Conservation (phyloP, 2,797 vertebrate species). For the Anguilla megastoma region DNA sequence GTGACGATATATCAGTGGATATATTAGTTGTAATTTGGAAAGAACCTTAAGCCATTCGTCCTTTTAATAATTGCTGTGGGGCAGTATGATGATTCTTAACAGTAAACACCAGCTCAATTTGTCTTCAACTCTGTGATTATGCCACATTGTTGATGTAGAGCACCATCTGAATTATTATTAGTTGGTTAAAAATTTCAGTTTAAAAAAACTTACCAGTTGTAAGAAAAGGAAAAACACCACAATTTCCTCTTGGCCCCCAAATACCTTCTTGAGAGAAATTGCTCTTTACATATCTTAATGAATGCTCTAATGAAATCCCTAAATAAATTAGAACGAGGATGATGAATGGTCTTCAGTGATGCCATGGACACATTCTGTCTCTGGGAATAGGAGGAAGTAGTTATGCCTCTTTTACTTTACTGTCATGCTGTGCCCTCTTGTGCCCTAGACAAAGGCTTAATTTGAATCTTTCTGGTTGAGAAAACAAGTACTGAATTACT, state of each 20-base stretch:
- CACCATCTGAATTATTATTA: neutral
- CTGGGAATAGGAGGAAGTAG: neutral
- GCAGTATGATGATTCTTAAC: conserved; percentile 48
- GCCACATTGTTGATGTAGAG: neutral
- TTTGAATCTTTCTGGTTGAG: neutral
- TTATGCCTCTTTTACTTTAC: neutral
- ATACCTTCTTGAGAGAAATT: neutral
- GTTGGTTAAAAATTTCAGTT: neutral
- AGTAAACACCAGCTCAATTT: conserved; percentile 41
- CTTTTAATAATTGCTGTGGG: neutral
- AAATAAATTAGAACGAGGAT: conserved; percentile 23
- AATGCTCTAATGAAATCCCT: conserved; percentile 12
- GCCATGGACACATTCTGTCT: conserved; percentile 22
- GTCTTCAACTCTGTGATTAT: conserved; percentile 20
- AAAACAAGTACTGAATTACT: conserved; percentile 4
- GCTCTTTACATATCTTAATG: neutral
- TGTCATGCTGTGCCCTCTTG: neutral
- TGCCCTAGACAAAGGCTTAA: neutral
- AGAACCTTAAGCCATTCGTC: neutral
- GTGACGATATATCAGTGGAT: conserved; percentile 31
- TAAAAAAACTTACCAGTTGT: neutral
- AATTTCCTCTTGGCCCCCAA: neutral
- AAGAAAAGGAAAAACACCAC: neutral
- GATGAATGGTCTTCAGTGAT: conserved; percentile 28
- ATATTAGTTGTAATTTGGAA: neutral